Percentiles rank a stretch among this genome's conserved stretches.
Evolutionary conservation across 2,113 vertebrate genomes (phyloP).

Genomic region (Pantherophis guttatus): DNA sequence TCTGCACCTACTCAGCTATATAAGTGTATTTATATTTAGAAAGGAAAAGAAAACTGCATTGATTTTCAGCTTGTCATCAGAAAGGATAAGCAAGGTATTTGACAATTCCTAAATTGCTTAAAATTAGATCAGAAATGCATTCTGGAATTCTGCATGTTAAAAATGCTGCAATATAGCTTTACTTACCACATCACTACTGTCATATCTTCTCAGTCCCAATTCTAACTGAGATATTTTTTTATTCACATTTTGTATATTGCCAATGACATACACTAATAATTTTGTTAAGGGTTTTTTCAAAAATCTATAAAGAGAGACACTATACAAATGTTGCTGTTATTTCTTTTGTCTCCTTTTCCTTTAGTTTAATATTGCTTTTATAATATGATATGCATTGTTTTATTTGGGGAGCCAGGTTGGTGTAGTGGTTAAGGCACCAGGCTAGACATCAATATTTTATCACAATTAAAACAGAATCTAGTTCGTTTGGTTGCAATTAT

Average conservation of each 20-base stretch:
- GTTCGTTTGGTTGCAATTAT: neutral
- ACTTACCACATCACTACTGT: constrained; percentile 34
- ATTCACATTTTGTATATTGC: constrained; percentile 52
- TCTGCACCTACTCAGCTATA: neutral
- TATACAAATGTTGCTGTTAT: neutral
- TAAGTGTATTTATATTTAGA: neutral
- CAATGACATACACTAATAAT: constrained; percentile 38
- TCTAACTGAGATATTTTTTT: constrained; percentile 32
- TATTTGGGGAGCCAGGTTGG: neutral
- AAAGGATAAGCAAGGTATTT: neutral
- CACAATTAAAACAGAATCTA: neutral
- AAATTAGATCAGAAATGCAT: neutral
- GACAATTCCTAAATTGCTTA: neutral
- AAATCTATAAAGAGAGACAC: neutral
- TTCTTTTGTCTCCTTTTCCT: neutral
- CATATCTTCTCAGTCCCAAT: neutral
- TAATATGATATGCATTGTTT: neutral
- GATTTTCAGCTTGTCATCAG: neutral
- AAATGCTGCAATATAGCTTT: neutral
- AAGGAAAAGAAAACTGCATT: neutral
- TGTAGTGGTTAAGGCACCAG: neutral
- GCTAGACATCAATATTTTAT: neutral
- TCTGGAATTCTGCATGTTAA: constrained; percentile 19
- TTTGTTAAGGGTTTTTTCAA: constrained; percentile 33
- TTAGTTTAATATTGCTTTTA: neutral